These are phyloP conservation scores for Drosophila funebris DNA, from an alignment of 1,140 invertebrate genomes.

Conservation along the genomic window DNA sequence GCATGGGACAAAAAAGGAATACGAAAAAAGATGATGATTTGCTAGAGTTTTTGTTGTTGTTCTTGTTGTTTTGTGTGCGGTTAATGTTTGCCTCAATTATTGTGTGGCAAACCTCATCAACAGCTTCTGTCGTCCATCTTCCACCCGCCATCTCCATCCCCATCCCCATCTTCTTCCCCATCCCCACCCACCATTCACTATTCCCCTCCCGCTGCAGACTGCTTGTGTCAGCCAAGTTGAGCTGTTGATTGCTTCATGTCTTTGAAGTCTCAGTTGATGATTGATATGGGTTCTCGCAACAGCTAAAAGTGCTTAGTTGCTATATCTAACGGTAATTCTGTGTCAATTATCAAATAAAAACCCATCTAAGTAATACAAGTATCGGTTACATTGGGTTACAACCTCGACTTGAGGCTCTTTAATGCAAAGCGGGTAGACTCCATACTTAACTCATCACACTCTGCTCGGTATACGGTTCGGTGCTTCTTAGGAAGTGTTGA, in stretches of 20 bases:
- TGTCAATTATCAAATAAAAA: conserved; percentile 29
- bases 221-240: conserved; percentile 9
- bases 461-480: no score
- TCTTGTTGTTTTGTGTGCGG: conserved; percentile 5
- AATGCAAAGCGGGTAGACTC: neutral
- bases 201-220: neutral
- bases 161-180: neutral
- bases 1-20: neutral
- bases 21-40: conserved; percentile 3
- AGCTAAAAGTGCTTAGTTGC: conserved; percentile 33
- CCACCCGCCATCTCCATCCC: neutral
- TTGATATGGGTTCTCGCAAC: conserved; percentile 21
- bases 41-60: neutral
- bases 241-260: conserved; percentile 35
- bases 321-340: neutral
- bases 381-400: neutral
- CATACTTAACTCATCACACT: neutral
- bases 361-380: neutral
- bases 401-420: neutral
- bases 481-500: no score
- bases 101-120: neutral
- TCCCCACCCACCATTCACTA: neutral
- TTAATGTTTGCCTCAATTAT: conserved; percentile 18
- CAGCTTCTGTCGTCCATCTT: neutral
- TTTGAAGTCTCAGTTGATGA: conserved; percentile 39